phyloP scores from a whole-genome alignment of 1,140 invertebrate genomes.

The Euura saliciscinereae region DNA sequence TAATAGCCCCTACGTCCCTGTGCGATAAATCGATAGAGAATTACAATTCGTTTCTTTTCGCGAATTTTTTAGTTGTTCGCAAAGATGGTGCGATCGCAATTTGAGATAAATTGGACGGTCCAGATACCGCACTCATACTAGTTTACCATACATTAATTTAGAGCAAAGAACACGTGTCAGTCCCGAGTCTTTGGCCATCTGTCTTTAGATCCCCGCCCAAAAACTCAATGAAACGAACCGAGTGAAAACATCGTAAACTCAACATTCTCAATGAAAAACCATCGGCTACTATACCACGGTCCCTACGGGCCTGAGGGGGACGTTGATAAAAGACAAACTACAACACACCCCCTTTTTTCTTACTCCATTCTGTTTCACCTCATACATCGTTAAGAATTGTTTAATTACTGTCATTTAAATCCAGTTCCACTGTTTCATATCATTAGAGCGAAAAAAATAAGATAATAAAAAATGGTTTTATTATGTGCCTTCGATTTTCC shows the following conservation, averaged over 20 bases:
- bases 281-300: neutral
- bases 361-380: neutral
- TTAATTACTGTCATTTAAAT: neutral
- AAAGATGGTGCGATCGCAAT: too few species aligned
- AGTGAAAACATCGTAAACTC: slow-evolving; percentile 13
- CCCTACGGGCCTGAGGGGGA: neutral
- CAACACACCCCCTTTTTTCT: neutral
- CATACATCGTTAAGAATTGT: neutral
- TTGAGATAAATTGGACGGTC: too few species aligned
- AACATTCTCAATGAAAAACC: slow-evolving; percentile 12
- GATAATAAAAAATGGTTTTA: too few species aligned
- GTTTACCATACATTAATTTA: neutral
- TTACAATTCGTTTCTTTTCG: too few species aligned
- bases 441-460: too few species aligned
- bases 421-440: too few species aligned
- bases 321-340: too few species aligned
- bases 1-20: too few species aligned
- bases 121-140: too few species aligned
- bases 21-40: too few species aligned
- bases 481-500: too few species aligned
- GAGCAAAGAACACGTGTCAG: slow-evolving; percentile 11
- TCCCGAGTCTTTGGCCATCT: slow-evolving; percentile 2
- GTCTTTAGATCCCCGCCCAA: slow-evolving; percentile 3
- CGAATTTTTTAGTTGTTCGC: too few species aligned
- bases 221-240: slow-evolving; percentile 14